phyloP scores from a whole-genome alignment of 2,888 invertebrate species.

The Thymelicus sylvestris region DNA sequence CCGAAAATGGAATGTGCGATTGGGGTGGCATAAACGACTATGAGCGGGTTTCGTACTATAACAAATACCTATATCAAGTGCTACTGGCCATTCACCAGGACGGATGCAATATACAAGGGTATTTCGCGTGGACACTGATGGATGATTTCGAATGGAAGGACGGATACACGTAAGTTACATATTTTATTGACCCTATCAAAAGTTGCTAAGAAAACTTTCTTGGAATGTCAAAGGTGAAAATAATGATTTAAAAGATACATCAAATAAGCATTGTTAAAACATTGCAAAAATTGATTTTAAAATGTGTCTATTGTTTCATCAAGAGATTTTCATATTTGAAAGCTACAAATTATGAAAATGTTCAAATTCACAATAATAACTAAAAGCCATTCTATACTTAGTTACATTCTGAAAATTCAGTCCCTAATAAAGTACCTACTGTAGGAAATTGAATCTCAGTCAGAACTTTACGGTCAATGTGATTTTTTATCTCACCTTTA shows the following conservation, averaged over 20 bases:
- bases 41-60: conserved; percentile 81
- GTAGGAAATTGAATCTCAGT: too few species aligned
- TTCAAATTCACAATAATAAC: too few species aligned
- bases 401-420: too few species aligned
- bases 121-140: conserved; percentile 86
- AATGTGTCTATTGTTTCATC: too few species aligned
- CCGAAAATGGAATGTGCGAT: conserved; percentile 86
- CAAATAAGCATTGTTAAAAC: too few species aligned
- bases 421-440: too few species aligned
- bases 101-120: conserved; percentile 76
- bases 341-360: too few species aligned
- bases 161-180: conserved; percentile 71
- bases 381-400: too few species aligned
- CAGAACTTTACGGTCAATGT: too few species aligned
- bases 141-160: conserved; percentile 86
- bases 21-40: conserved; percentile 66
- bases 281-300: too few species aligned
- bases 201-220: background rate
- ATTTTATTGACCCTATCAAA: background rate
- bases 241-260: background rate
- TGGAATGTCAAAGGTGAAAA: background rate
- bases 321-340: too few species aligned
- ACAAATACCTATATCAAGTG: conserved; percentile 73
- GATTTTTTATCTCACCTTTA: too few species aligned
- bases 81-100: conserved; percentile 70